Base-by-base conservation (phyloP, 2,888 invertebrate genomes). In the Pterobdella sp. region DNA sequence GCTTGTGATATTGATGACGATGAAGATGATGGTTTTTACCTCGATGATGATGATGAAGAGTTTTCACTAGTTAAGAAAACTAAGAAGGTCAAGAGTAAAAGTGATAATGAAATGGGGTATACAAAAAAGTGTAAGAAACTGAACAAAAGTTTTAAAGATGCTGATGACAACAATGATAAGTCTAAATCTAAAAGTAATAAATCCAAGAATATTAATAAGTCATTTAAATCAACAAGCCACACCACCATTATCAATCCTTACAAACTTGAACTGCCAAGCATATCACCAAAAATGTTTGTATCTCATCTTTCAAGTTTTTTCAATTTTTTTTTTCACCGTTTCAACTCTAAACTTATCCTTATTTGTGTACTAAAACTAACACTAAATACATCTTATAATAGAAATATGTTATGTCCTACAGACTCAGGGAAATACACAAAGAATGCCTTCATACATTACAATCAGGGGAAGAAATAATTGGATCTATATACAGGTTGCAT, bases 351-450 rank as follows among this genome's bases (percentile, higher is more conserved):
- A n/a, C n/a, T n/a, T n/a, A n/a, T n/a, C n/a, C n/a, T n/a, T n/a
- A n/a, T n/a, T n/a, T n/a, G n/a, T n/a, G n/a, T 56, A 56, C 60
- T 18, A 56, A 7, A 14, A 56, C 60, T 18, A 56, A 22, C 4
- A 56, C n/a, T n/a, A n/a, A n/a, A n/a, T n/a, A n/a, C n/a, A n/a
- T n/a, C n/a, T n/a, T n/a, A n/a, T n/a, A n/a, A n/a, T n/a, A n/a
- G n/a, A n/a, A n/a, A n/a, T n/a, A n/a, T n/a, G n/a, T n/a, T n/a
- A n/a, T n/a, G 10, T 42, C 18, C 7, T n/a, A 69, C 69, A 69
- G 71, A 22, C 63, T 71, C 63, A 34, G n/a, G 26, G 34, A 56
- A 56, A 71, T 71, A 34, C 26, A 60, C 29, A 60, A 29, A 32
- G 71, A 71, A 36, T 71, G 71, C 31, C 31, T 71, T n/a, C 65